Evolutionary conservation across 2,113 vertebrate genomes (phyloP).

Genomic region (Oryzias melastigma): DNA sequence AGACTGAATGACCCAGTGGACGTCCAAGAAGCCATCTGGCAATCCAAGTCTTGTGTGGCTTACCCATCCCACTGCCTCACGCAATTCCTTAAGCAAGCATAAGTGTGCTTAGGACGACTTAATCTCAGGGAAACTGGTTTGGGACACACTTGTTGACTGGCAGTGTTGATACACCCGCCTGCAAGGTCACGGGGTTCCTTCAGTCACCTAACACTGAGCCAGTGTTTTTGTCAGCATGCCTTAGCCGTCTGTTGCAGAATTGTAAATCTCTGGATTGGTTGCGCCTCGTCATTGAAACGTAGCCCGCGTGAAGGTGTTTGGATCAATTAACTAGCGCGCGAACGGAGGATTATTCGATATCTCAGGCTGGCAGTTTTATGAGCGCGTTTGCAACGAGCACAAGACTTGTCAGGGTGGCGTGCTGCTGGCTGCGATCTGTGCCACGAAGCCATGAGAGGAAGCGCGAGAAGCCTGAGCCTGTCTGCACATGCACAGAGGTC

Average conservation of each 20-base stretch:
- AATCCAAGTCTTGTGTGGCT: slow-evolving; percentile 63
- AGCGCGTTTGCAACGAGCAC: slow-evolving; percentile 7
- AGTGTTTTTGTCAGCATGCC: slow-evolving; percentile 9
- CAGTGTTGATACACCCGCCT: slow-evolving; percentile 39
- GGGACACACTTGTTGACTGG: slow-evolving; percentile 48
- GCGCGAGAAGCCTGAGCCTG: slow-evolving; percentile 47
- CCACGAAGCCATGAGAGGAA: slow-evolving; percentile 19
- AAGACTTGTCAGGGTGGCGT: slow-evolving; percentile 7
- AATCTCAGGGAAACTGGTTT: slow-evolving; percentile 75
- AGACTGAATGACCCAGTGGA: slow-evolving; percentile 75
- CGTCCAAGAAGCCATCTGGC: slow-evolving; percentile 76
- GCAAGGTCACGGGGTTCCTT: slow-evolving; percentile 62
- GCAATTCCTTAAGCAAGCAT: slow-evolving; percentile 73
- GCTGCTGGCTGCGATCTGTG: slow-evolving; percentile 33
- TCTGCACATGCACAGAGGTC: slow-evolving; percentile 63
- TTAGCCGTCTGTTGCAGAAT: slow-evolving; percentile 25
- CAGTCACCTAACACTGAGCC: slow-evolving; percentile 32
- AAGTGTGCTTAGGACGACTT: slow-evolving; percentile 72
- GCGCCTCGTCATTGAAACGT: slow-evolving; percentile 19
- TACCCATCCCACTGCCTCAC: slow-evolving; percentile 67
- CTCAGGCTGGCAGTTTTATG: slow-evolving; percentile 9
- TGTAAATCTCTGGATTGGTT: slow-evolving; percentile 36
- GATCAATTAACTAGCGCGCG: slow-evolving; percentile 5
- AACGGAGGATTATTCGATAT: slow-evolving; percentile 13
- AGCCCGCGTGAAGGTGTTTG: slow-evolving; percentile 1